Percentiles rank a stretch among this genome's conserved stretches.
Evolutionary conservation across 2,888 invertebrate genomes (phyloP).

Genomic region (Lysandra bellargus): DNA sequence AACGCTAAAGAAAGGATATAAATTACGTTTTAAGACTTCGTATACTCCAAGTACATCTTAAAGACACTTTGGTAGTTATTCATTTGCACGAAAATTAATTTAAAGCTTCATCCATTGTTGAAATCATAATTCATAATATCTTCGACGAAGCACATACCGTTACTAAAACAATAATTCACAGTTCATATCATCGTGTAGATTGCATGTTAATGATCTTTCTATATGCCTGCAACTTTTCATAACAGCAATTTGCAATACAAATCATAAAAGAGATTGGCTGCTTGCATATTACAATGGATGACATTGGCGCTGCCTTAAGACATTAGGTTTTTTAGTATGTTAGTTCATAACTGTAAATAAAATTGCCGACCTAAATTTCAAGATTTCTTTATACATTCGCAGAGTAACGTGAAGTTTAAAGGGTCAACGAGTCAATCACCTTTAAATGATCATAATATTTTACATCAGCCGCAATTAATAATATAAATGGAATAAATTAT

Average conservation of each 20-base stretch:
- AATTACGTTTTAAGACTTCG: background rate
- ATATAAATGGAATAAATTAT: conserved; percentile 1
- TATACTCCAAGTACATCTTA: background rate
- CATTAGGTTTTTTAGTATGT: background rate
- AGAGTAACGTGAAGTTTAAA: background rate
- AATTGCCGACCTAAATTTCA: background rate
- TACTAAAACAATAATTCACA: conserved; percentile 2
- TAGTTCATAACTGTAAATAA: background rate
- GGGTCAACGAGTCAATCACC: background rate
- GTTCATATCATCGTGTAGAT: background rate
- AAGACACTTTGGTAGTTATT: background rate
- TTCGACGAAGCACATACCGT: background rate
- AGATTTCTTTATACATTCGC: background rate
- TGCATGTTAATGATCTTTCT: background rate
- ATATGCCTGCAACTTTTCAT: conserved; percentile 18
- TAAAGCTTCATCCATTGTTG: background rate
- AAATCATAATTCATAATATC: background rate
- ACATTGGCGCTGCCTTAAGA: background rate
- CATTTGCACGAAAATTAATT: too few species aligned
- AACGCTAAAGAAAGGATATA: background rate
- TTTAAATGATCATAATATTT: conserved; percentile 9
- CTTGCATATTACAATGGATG: background rate
- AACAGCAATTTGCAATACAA: conserved; percentile 17
- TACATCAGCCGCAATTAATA: background rate
- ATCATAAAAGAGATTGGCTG: background rate